These are phyloP conservation scores for Ecdyonurus torrentis DNA, from an alignment of 2,888 invertebrate species.

Conservation along the genomic window DNA sequence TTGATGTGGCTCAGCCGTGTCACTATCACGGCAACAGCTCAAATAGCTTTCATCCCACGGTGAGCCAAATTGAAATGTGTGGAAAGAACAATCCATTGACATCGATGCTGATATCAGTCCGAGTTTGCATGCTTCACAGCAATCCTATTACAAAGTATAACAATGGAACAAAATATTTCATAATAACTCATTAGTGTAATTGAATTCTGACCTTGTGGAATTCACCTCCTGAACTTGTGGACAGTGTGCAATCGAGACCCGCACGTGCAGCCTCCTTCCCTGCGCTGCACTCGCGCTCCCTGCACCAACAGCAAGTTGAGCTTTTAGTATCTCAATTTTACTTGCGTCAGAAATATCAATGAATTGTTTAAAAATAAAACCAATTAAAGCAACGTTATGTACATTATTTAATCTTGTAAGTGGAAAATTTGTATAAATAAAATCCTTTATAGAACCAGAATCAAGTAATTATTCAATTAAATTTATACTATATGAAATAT, in stretches of 20 bases:
- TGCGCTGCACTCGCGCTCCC: background rate
- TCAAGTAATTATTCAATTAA: no score
- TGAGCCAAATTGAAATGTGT: conserved; percentile 33
- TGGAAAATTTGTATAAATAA: no score
- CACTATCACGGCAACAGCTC: conserved; percentile 33
- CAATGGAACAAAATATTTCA: no score
- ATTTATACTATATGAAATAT: no score
- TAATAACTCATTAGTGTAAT: no score
- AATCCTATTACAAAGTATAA: conserved; percentile 30
- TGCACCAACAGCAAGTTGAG: no score
- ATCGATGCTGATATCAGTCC: conserved; percentile 41
- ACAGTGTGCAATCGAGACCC: conserved; percentile 18
- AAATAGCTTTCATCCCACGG: conserved; percentile 42
- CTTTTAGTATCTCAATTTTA: no score
- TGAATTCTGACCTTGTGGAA: conserved; percentile 18
- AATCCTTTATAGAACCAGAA: no score
- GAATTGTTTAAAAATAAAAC: no score
- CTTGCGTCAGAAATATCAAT: no score
- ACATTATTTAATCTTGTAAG: no score
- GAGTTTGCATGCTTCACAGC: conserved; percentile 45
- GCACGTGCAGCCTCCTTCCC: conserved; percentile 13
- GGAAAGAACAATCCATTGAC: conserved; percentile 36
- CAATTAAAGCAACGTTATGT: no score
- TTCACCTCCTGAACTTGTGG: conserved; percentile 14
- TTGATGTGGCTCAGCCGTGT: background rate